Base-by-base conservation (phyloP, 2,113 vertebrate genomes). In the Passer montanus region DNA sequence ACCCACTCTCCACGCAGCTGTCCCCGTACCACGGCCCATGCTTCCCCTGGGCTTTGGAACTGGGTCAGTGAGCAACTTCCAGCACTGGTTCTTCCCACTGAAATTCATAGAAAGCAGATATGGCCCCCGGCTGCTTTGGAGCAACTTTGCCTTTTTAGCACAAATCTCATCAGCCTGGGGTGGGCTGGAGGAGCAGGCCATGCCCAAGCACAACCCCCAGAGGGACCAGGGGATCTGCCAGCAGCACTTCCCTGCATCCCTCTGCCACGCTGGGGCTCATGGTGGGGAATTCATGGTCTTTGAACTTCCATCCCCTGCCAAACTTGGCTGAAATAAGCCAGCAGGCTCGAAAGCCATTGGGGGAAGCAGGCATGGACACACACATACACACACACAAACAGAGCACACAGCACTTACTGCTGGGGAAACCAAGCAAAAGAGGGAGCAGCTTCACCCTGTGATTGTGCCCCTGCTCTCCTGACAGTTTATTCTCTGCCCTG, bases 101-200 rank as follows among this genome's bases (percentile, higher is more conserved):
- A 74, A 67, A 64, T 96, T 92, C 90, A 79, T 64, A 84, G 95
- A 94, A 94, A 95, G 92, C 95, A 82, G 64, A 70, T 24, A 17
- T 30, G 10, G 47, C 56, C 80, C 37, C 30, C 8, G 76, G 67
- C 60, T 67, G 79, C 44, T 66, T 60, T 43, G 15, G 35, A 47
- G 79, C 13, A 8, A 43, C 17, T 74, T 89, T 50, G 50, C 13
- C 46, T 89, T 73, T 49, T 20, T 1, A 4, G 60, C 73, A 75
- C 9, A 2, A 18, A 13, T 14, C n/a, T 56, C 89, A 43, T 52
- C 60, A 75, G 74, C 35, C 52, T 0, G 4, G 46, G 27, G 16
- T 1, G 3, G 63, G 63, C 41, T 4, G 3, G 53, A 88, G 72
- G 13, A 69, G 43, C 55, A 13, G 55, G 28, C 2, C 1, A 6